Evolutionary conservation across 1,140 invertebrate species (phyloP), one percentile per base, ranked within the genome.

Genomic region (Leptoteleia sp.): DNA sequence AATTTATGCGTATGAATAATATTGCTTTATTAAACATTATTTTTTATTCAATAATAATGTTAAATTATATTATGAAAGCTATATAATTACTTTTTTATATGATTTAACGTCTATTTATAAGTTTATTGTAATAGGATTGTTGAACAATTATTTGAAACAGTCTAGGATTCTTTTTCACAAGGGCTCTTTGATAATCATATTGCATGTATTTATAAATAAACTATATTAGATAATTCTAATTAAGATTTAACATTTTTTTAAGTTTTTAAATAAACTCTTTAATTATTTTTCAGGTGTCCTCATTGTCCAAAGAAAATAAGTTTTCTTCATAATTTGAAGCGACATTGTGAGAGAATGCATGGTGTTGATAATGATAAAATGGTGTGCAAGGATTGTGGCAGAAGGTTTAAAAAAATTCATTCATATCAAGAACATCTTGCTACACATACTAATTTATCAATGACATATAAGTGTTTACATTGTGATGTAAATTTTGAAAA

Each of bases 401-500:
- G 29, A 43, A 12, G 15, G 9, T 87, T 87, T 15, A 72, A 22
- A 17, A 83, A 83, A 38, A 82, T 78, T 7, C 19, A 52, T 37
- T 76, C 78, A 0, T 59, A 76, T 17, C 12, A 71, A 11, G 47
- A 67, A 12, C 85, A 86, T 50, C 43, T 67, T 37, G 52, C 72
- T 17, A 9, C 25, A 5, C 83, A 85, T 50, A 33, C 19, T 1
- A 47, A 45, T 29, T n/a, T 43, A 5, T 2, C 40, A 13, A 12
- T 37, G 5, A 31, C 19, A 4, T 72, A 84, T 11, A 76, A 76
- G 6, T 68, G 81, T 65, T 4, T 54, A 16, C 48, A 57, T 4
- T 88, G 87, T 45, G 54, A 80, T 22, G 79, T 81, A 38, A 78
- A 77, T 9, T 88, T 86, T 13, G 40, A 6, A n/a, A 70, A 6